Evolutionary conservation across 2,113 vertebrate species (phyloP).

Genomic region (Corydoras sp.): DNA sequence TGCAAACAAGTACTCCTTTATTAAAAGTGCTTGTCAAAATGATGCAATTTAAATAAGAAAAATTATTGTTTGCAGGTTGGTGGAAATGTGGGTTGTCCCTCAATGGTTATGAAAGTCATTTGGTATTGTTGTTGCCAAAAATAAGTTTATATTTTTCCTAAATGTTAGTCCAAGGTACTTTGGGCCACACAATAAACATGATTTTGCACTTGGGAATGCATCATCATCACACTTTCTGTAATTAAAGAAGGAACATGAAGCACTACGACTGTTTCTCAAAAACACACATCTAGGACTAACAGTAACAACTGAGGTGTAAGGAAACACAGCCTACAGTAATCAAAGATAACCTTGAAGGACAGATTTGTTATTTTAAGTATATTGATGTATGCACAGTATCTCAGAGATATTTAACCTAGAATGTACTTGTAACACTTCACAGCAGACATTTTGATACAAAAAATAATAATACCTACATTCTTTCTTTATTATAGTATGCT

Average conservation of each 20-base stretch:
- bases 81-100: too few relatives aligned
- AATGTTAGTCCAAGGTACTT: not conserved
- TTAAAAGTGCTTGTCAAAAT: too few relatives aligned
- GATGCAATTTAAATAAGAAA: too few relatives aligned
- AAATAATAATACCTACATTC: too few relatives aligned
- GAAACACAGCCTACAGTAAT: not conserved
- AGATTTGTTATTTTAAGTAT: not conserved
- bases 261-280: not conserved
- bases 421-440: not conserved
- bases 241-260: slow-evolving; percentile 1
- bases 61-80: too few relatives aligned
- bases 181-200: not conserved
- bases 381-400: not conserved
- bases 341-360: not conserved
- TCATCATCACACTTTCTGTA: not conserved
- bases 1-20: too few relatives aligned
- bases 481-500: too few relatives aligned
- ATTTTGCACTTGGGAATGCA: slow-evolving; percentile 14
- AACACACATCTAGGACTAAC: not conserved
- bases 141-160: not conserved
- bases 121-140: slow-evolving; percentile 2
- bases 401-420: not conserved
- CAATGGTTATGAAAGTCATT: slow-evolving; percentile 14
- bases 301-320: not conserved
- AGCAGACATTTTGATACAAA: not conserved